Percentiles rank a stretch among this genome's conserved stretches.
Conservation (phyloP, 2,113 vertebrate genomes). For the Ammodytes dubius region DNA sequence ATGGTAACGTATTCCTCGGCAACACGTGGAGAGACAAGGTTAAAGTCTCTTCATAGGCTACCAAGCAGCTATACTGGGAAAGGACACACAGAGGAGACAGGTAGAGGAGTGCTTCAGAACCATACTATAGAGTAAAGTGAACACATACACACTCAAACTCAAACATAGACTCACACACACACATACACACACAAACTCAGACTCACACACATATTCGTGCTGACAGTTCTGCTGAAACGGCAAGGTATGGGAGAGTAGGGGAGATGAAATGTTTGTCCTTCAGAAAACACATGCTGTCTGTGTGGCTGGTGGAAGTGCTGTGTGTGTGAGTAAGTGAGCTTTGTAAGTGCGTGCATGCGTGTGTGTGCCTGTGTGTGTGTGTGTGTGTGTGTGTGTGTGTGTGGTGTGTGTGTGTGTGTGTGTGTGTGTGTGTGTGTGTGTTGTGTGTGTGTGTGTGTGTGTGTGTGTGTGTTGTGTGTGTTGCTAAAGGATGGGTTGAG, state of each 20-base stretch:
- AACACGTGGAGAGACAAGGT: conserved; percentile 66
- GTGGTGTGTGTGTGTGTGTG: conserved; percentile 12
- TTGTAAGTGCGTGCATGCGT: no score
- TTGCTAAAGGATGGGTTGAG: background rate
- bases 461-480: conserved; percentile 31
- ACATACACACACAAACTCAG: conserved; percentile 7
- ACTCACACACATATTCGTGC: conserved; percentile 9
- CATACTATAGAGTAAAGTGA: conserved; percentile 41
- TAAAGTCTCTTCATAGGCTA: conserved; percentile 47
- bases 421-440: no score
- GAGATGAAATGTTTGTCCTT: conserved; percentile 75
- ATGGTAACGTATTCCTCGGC: conserved; percentile 71
- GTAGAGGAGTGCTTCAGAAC: conserved; percentile 7
- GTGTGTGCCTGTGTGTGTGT: no score
- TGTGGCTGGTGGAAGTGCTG: background rate
- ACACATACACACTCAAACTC: conserved; percentile 23
- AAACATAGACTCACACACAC: conserved; percentile 22
- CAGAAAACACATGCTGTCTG: conserved; percentile 47
- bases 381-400: no score
- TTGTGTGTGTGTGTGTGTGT: no score
- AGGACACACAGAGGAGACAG: conserved; percentile 67
- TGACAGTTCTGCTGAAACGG: conserved; percentile 76
- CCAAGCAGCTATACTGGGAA: conserved; percentile 50
- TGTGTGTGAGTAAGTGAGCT: background rate
- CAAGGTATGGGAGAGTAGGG: conserved; percentile 51